Conservation (phyloP, 1,140 invertebrate species). For the Lepidostoma basale region DNA sequence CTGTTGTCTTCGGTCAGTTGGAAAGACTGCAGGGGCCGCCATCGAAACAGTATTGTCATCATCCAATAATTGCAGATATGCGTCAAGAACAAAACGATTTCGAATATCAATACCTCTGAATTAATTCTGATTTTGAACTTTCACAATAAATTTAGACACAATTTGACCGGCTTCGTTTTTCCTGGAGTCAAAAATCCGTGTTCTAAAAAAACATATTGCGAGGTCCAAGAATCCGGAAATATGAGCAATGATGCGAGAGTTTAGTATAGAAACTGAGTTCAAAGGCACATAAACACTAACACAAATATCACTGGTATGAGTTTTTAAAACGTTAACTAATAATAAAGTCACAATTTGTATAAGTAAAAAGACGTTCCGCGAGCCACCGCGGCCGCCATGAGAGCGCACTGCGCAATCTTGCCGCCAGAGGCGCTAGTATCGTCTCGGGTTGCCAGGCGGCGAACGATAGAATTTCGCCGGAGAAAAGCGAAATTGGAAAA, state of each 20-base stretch:
- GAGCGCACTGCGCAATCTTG: slow-evolving; percentile 2
- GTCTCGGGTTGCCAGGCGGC: slow-evolving; percentile 31
- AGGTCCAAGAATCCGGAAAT: slow-evolving; percentile 17
- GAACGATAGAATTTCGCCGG: slow-evolving; percentile 4
- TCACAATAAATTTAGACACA: slow-evolving; percentile 34
- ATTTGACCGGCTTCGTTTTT: slow-evolving; percentile 27
- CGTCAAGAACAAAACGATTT: neutral
- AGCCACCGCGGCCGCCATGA: slow-evolving; percentile 30
- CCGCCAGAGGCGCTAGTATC: slow-evolving; percentile 26
- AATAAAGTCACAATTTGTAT: slow-evolving; percentile 19
- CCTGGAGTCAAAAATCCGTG: slow-evolving; percentile 10
- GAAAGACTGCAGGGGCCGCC: slow-evolving; percentile 27
- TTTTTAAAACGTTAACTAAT: slow-evolving; percentile 10
- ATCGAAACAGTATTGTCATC: slow-evolving; percentile 40
- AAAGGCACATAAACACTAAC: neutral
- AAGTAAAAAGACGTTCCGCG: slow-evolving; percentile 23
- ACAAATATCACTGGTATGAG: slow-evolving; percentile 9
- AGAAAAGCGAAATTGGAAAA: slow-evolving; percentile 14
- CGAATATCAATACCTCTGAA: slow-evolving; percentile 25
- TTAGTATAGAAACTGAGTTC: neutral
- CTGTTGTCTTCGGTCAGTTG: slow-evolving; percentile 14
- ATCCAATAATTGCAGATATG: neutral
- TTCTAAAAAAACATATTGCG: slow-evolving; percentile 38
- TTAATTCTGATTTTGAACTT: slow-evolving; percentile 33
- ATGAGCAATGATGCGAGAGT: slow-evolving; percentile 7